Conservation (phyloP, 2,888 invertebrate genomes). For the Neoitamus cyanurus region DNA sequence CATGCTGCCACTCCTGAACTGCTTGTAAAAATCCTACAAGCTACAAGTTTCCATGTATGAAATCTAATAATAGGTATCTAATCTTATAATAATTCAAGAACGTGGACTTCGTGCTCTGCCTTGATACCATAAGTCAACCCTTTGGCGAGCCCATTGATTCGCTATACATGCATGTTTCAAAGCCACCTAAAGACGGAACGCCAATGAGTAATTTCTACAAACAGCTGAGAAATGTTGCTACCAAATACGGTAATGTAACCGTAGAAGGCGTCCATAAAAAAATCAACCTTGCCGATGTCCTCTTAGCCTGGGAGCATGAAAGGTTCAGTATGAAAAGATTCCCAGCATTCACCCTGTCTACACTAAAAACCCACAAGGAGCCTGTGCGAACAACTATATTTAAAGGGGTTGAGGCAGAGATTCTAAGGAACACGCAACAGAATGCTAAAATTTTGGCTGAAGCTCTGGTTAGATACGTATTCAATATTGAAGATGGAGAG, state of each 20-base stretch:
- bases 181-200: constrained; percentile 89
- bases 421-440: constrained; percentile 57
- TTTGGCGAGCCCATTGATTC: constrained; percentile 63
- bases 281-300: constrained; percentile 93
- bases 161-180: constrained; percentile 93
- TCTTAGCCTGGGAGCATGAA: constrained; percentile 97
- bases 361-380: constrained; percentile 69
- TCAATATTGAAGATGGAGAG: constrained; percentile 74
- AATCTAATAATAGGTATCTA: not conserved
- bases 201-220: constrained; percentile 76
- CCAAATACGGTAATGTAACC: constrained; percentile 66
- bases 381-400: constrained; percentile 63
- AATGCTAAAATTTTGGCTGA: constrained; percentile 84
- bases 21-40: no score
- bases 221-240: constrained; percentile 72
- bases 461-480: constrained; percentile 84
- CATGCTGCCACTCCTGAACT: no score
- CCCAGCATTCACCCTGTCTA: constrained; percentile 91
- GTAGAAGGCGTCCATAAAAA: constrained; percentile 89
- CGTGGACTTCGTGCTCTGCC: constrained; percentile 88
- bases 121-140: constrained; percentile 81
- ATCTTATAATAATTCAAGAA: constrained; percentile 70
- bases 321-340: constrained; percentile 91
- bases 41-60: no score
- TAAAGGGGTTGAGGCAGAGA: constrained; percentile 57